phyloP scores from a whole-genome alignment of 2,888 invertebrate species.

The Hedya salicella region DNA sequence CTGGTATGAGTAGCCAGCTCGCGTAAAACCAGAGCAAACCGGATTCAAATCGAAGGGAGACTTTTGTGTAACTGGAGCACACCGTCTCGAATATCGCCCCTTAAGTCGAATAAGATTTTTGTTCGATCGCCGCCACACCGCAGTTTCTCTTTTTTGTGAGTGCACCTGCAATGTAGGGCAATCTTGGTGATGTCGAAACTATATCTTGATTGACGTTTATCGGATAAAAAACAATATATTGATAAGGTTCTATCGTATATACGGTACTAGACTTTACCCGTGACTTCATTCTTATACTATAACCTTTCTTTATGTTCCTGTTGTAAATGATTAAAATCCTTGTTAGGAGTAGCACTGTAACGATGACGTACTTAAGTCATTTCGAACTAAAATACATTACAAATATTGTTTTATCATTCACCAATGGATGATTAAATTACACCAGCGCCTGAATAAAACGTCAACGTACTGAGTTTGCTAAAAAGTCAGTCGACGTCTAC shows the following conservation, averaged over 20 bases:
- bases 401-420: too few species aligned
- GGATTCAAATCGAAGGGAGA: conserved; percentile 79
- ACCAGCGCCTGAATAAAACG: too few species aligned
- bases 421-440: too few species aligned
- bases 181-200: conserved; percentile 74
- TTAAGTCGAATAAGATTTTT: conserved; percentile 82
- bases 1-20: conserved; percentile 69
- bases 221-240: conserved; percentile 59
- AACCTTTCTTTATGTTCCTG: too few species aligned
- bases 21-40: conserved; percentile 78
- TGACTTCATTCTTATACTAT: neutral
- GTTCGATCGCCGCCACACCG: conserved; percentile 71
- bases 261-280: neutral
- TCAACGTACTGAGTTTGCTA: too few species aligned
- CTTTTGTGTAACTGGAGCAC: conserved; percentile 82
- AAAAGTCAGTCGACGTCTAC: too few species aligned
- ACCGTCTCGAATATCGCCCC: conserved; percentile 81
- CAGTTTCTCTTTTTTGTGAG: conserved; percentile 82
- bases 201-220: conserved; percentile 71
- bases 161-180: conserved; percentile 79
- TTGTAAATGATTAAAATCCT: too few species aligned
- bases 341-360: too few species aligned
- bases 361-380: too few species aligned
- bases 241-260: conserved; percentile 15
- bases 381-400: too few species aligned